phyloP scores from a whole-genome alignment of 2,797 vertebrate species.

The Oryzias sinensis region DNA sequence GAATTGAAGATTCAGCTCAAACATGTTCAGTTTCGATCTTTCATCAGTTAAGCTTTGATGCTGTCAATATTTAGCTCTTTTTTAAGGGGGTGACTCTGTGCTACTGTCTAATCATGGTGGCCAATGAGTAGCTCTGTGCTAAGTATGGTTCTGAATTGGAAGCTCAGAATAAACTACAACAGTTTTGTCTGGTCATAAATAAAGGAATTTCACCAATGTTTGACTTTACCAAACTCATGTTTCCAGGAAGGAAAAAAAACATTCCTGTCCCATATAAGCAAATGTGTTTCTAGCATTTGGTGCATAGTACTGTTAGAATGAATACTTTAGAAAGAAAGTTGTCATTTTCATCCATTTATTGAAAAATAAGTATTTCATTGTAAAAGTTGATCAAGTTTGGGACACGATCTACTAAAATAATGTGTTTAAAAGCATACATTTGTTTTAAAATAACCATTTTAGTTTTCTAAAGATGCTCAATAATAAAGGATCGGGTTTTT shows the following conservation, averaged over 20 bases:
- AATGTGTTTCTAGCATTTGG: neutral
- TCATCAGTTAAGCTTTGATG: conserved; percentile 58
- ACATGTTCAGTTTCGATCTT: conserved; percentile 68
- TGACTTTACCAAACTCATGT: conserved; percentile 8
- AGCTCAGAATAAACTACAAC: conserved; percentile 42
- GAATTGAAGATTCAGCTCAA: conserved; percentile 29
- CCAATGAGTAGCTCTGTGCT: conserved; percentile 56
- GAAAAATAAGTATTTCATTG: neutral
- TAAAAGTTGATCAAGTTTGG: too few species aligned
- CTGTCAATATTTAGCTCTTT: conserved; percentile 78
- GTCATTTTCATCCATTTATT: neutral
- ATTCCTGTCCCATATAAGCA: conserved; percentile 11
- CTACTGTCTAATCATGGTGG: conserved; percentile 71
- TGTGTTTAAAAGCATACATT: too few species aligned
- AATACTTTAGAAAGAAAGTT: conserved; percentile 5
- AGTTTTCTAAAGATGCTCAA: too few species aligned
- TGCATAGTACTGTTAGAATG: neutral
- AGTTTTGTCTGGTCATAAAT: conserved; percentile 8
- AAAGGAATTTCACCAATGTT: neutral
- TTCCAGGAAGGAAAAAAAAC: conserved; percentile 3
- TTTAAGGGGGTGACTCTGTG: conserved; percentile 61
- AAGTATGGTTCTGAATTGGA: conserved; percentile 32
- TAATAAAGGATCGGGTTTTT: too few species aligned
- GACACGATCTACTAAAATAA: too few species aligned
- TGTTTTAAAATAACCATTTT: too few species aligned